These are phyloP conservation scores for Hippocampus guttulatus DNA, from an alignment of 2,113 vertebrate species.

Conservation along the genomic window DNA sequence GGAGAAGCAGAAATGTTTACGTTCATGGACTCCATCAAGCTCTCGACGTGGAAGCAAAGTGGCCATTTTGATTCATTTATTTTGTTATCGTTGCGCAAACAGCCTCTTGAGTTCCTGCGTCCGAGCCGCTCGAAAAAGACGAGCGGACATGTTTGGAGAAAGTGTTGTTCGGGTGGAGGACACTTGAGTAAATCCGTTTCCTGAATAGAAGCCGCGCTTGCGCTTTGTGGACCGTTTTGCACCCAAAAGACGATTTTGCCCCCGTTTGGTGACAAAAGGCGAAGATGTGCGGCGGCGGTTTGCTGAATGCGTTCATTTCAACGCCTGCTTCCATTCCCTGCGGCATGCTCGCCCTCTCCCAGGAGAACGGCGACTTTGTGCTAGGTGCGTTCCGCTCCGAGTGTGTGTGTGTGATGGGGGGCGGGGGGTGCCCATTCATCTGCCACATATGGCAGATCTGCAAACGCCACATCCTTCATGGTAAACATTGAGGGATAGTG, in stretches of 20 bases:
- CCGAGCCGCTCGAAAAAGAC: not conserved
- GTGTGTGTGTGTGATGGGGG: constrained; percentile 9
- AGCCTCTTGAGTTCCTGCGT: not conserved
- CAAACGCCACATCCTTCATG: constrained; percentile 96
- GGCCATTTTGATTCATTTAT: constrained; percentile 41
- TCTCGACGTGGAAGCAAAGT: constrained; percentile 31
- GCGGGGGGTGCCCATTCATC: constrained; percentile 59
- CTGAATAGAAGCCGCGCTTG: not conserved
- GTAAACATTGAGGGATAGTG: constrained; percentile 89
- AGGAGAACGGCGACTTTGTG: constrained; percentile 48
- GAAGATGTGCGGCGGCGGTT: constrained; percentile 2
- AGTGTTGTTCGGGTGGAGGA: not conserved
- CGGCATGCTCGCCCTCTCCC: constrained; percentile 58
- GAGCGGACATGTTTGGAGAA: not conserved
- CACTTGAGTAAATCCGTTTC: not conserved
- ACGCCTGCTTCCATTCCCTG: constrained; percentile 45
- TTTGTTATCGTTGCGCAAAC: constrained; percentile 11
- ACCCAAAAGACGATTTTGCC: constrained; percentile 1
- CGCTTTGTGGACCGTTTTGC: not conserved
- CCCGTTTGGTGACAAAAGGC: not conserved
- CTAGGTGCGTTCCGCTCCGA: constrained; percentile 42
- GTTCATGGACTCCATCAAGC: no score
- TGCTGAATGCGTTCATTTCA: constrained; percentile 12
- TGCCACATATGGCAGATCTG: constrained; percentile 78
- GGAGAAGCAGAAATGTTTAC: constrained; percentile 5